Evolutionary conservation across 1,140 invertebrate genomes (phyloP).

Genomic region (Heliconius hewitsoni): DNA sequence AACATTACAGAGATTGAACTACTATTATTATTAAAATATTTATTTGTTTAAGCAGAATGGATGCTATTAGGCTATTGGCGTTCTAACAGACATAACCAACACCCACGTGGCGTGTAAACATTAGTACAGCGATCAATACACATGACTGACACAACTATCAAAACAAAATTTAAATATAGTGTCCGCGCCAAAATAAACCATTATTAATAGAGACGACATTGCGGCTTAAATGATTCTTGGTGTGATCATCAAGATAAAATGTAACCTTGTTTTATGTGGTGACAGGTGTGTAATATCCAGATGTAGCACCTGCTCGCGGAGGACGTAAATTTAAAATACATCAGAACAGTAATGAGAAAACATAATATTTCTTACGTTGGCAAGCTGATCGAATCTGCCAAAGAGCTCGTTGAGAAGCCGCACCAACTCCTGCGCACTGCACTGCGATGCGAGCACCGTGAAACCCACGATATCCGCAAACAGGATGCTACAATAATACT

Average conservation of each 20-base stretch:
- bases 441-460: slow-evolving; percentile 94
- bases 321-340: not conserved
- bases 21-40: not conserved
- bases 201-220: slow-evolving; percentile 29
- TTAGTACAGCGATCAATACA: not conserved
- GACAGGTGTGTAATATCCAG: slow-evolving; percentile 24
- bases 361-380: slow-evolving; percentile 84
- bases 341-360: not conserved
- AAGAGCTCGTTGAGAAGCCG: slow-evolving; percentile 96
- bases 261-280: slow-evolving; percentile 23
- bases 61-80: slow-evolving; percentile 9
- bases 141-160: slow-evolving; percentile 15
- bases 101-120: slow-evolving; percentile 7
- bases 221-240: slow-evolving; percentile 23
- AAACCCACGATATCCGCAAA: slow-evolving; percentile 98
- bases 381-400: slow-evolving; percentile 95
- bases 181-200: slow-evolving; percentile 19
- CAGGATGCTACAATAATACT: slow-evolving; percentile 86
- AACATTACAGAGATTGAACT: not conserved
- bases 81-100: not conserved
- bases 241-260: slow-evolving; percentile 18
- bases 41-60: not conserved
- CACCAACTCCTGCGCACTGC: slow-evolving; percentile 88
- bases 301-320: slow-evolving; percentile 16
- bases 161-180: slow-evolving; percentile 30